Evolutionary conservation across 2,797 vertebrate species (phyloP), one percentile per base, ranked within the genome.

Genomic region (Limosa lapponica): DNA sequence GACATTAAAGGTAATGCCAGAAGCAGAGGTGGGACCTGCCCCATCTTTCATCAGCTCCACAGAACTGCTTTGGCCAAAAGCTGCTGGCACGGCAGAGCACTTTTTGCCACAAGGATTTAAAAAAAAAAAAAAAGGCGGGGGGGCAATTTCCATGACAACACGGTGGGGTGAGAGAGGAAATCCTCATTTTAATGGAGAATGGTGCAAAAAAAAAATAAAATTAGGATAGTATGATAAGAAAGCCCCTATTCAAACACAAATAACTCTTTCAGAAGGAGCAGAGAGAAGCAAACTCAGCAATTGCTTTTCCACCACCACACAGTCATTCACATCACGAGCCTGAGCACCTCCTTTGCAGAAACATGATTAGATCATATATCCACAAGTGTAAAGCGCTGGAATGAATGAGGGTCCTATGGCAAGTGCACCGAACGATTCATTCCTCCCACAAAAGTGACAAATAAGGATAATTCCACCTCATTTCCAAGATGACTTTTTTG

Each of bases 391-490:
- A 92, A 91, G 73, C 37, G 4, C 72, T 39, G 64, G 59, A 51
- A 16, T 61, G 73, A 81, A 66, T 36, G 59, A 72, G 62, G 48
- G 17, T 57, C 85, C 46, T 66, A 16, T 43, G 79, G 77, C 85
- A 90, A 85, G 87, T 48, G 67, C 83, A 55, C 2, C 1, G 75
- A 90, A 69, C 9, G 6, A 86, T 81, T 83, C 72, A 90, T 88
- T 71, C 88, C 69, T 88, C 80, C 65, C 88, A 87, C 84, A 89
- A 71, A 93, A 94, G 69, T 71, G 71, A 92, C 86, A 95, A 94
- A 93, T 62, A 84, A 84, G 48, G 74, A 82, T 75, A 87, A 94
- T 96, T 95, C 57, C 61, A 54, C 79, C 71, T 85, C 71, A 46
- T 87, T 95, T 81, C 75, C 1, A 0, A 85, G 39, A 64, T 1